Base-by-base conservation (phyloP, 2,888 invertebrate genomes). In the Pseudanteris insignis region DNA sequence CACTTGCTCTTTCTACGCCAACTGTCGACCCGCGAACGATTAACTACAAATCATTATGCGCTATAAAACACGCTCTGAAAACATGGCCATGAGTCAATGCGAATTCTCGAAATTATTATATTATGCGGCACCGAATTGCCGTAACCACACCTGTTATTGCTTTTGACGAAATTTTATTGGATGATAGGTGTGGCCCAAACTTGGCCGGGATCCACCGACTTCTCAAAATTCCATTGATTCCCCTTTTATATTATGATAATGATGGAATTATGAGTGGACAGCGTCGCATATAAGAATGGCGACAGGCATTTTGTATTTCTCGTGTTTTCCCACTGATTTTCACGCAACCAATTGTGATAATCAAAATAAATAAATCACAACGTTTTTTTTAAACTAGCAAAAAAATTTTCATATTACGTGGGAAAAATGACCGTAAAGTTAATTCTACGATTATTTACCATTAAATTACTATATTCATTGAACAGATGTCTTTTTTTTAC, bases 31-130 rank as follows among this genome's bases (percentile, higher is more conserved):
- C 26, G 13, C 7, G 25, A 34, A 40, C 26, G 18, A 51, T 59
- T 46, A 46, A 28, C 51, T 29, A 47, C 51, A 51, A 58, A 59
- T 51, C 59, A 51, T 51, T 46, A 50, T 6, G 8, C 21, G 51
- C 24, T 43, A 46, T 46, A 51, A 58, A 50, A 50, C 25, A 51
- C 29, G 10, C n/a, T 5, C n/a, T 26, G 9, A 26, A 33, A 37
- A 25, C 30, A 38, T 18, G 18, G 28, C 6, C 7, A 11, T 34
- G 58, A 46, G 15, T 58, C 50, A 58, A 13, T 15, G 6, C 9
- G 12, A 37, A 36, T 59, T 59, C 51, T 25, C 13, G 24, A 59
- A 59, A 59, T 59, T 32, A 10, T 43, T 36, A 11, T n/a, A n/a
- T n/a, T n/a, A n/a, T n/a, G 14, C 36, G 37, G 8, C 13, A 28